Evolutionary conservation across 2,797 vertebrate genomes (phyloP), one percentile per base, ranked within the genome.

Genomic region (Euthynnus affinis): DNA sequence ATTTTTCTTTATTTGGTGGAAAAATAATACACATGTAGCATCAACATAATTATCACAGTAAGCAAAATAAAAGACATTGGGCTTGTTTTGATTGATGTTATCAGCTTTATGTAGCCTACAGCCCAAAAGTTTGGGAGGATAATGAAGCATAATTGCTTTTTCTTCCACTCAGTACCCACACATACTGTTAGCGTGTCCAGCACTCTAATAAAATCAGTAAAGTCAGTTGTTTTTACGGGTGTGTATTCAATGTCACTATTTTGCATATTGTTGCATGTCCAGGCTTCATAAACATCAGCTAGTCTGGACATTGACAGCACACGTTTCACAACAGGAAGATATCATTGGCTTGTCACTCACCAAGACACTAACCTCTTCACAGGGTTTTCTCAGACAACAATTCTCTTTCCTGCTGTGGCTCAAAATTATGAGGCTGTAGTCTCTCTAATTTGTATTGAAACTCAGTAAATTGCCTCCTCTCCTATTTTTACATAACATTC

Each of bases 401-500:
- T 14, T 67, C 40, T 27, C 56, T 62, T 44, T 67, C 51, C 42
- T 1, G 4, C 62, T 69, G 44, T 25, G 63, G 15, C 18, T 74
- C 17, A 25, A 53, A 70, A 64, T 75, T 10, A 59, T 44, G 40
- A 27, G 23, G 44, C 17, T 52, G 32, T 34, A 12, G 34, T 68
- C 52, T 10, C 49, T 63, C 29, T 3, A 58, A 22, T 22, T 58
- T 48, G 8, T 51, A 15, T 44, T 65, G 5, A 48, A 8, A 12
- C 27, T 18, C 12, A 46, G 20, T 12, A 51, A 34, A 42, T 44
- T 32, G 20, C 9, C 18, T 17, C 0, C 1, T 44, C 48, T 3
- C 5, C 14, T 71, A n/a, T 14, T 25, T 29, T 53, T 12, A 53
- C 20, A 61, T 18, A 51, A 40, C 23, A 52, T 64, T 32, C 40